Conservation (phyloP, 2,888 invertebrate genomes). For the Caenorhabditis plicata region DNA sequence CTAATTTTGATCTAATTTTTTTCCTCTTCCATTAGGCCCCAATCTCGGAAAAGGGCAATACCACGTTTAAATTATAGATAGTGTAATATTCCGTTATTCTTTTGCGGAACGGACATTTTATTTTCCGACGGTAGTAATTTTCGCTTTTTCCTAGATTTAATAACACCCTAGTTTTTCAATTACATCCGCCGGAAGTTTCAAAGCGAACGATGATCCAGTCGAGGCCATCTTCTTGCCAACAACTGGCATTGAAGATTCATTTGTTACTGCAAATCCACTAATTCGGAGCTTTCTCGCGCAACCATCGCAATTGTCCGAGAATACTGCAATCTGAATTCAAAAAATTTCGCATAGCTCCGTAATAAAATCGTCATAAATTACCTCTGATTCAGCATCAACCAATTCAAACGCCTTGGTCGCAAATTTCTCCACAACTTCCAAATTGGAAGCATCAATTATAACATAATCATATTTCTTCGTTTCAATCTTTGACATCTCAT, state of each 20-base stretch:
- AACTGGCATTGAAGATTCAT: conserved; percentile 7
- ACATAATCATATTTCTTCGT: not conserved
- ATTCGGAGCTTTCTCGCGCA: conserved; percentile 39
- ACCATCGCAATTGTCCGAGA: conserved; percentile 12
- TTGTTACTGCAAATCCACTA: conserved; percentile 26
- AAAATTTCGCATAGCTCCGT: too few relatives aligned
- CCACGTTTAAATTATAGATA: too few relatives aligned
- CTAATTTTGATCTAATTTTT: too few relatives aligned
- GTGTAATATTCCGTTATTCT: too few relatives aligned
- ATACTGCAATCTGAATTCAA: conserved; percentile 3
- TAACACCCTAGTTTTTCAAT: too few relatives aligned
- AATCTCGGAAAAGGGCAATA: too few relatives aligned
- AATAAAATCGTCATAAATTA: conserved; percentile 1
- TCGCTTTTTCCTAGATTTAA: too few relatives aligned
- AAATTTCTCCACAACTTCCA: not conserved
- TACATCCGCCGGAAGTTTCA: conserved; percentile 16
- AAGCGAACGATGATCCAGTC: conserved; percentile 13
- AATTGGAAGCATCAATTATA: not conserved
- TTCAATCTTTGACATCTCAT: too few relatives aligned
- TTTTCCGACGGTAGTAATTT: not conserved
- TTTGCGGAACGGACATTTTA: too few relatives aligned
- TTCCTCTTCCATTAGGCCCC: too few relatives aligned
- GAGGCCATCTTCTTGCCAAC: conserved; percentile 15
- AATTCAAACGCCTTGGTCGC: not conserved
- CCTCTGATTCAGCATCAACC: conserved; percentile 6